phyloP scores from a whole-genome alignment of 2,888 invertebrate genomes.

The Polyommatus icarus region DNA sequence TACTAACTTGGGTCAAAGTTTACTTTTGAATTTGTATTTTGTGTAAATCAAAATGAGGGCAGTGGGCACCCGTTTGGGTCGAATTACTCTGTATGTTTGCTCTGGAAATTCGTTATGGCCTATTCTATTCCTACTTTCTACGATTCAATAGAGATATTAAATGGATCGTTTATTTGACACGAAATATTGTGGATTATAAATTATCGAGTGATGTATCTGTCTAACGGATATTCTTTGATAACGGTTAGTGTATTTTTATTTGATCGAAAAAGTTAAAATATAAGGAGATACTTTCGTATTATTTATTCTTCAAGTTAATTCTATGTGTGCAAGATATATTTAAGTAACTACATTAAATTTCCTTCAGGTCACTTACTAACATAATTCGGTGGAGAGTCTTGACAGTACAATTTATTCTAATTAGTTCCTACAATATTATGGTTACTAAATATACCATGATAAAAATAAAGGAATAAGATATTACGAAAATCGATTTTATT shows the following conservation, averaged over 20 bases:
- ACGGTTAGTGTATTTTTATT: not conserved
- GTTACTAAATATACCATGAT: no score
- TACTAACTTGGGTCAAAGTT: conserved; percentile 34
- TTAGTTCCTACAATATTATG: no score
- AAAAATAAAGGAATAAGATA: no score
- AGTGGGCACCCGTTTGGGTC: conserved; percentile 70
- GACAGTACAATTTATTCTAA: no score
- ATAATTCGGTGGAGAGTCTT: no score
- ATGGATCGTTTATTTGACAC: conserved; percentile 31
- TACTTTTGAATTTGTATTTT: not conserved
- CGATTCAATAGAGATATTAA: conserved; percentile 40
- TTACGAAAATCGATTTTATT: no score
- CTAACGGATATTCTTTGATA: conserved; percentile 5
- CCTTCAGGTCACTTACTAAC: no score
- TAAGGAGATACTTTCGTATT: no score
- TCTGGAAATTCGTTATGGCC: conserved; percentile 77
- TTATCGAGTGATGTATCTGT: conserved; percentile 2
- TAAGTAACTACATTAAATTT: no score
- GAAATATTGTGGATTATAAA: conserved; percentile 36
- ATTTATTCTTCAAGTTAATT: no score
- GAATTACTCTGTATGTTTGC: conserved; percentile 76
- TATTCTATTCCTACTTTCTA: conserved; percentile 57
- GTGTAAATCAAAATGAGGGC: conserved; percentile 42
- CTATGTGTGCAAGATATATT: no score
- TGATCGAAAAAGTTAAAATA: no score